Evolutionary conservation across 2,113 vertebrate species (phyloP).

Genomic region (Saccopteryx bilineata): DNA sequence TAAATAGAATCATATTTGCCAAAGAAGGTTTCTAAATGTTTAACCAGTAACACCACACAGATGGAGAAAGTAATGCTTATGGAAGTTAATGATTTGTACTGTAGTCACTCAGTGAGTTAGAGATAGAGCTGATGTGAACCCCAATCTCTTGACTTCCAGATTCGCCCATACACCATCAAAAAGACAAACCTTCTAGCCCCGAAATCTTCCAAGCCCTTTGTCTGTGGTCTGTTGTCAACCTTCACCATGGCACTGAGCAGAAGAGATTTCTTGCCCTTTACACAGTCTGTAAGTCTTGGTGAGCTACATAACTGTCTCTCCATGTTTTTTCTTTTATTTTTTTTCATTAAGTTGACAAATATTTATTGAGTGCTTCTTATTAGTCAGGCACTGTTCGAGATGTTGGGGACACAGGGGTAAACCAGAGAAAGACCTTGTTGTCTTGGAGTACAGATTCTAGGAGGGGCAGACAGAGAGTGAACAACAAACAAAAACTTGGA

Average conservation of each 20-base stretch:
- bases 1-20: constrained; percentile 79
- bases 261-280: constrained; percentile 58
- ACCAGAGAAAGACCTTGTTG: constrained; percentile 35
- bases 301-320: neutral
- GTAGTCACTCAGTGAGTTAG: constrained; percentile 35
- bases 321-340: neutral
- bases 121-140: constrained; percentile 77
- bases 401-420: neutral
- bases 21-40: constrained; percentile 79
- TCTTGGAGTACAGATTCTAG: neutral
- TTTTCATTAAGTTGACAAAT: constrained; percentile 34
- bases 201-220: constrained; percentile 62
- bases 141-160: constrained; percentile 70
- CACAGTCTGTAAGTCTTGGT: neutral
- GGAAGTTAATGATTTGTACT: constrained; percentile 73
- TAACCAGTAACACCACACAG: constrained; percentile 77
- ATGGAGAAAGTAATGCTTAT: constrained; percentile 64
- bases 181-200: constrained; percentile 69
- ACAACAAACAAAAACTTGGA: neutral
- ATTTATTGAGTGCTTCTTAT: constrained; percentile 16
- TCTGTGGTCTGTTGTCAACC: constrained; percentile 79
- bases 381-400: neutral
- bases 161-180: constrained; percentile 75
- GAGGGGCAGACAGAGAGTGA: neutral
- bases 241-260: constrained; percentile 57